These are phyloP conservation scores for Zosterops lateralis DNA, from an alignment of 2,113 vertebrate genomes.

Conservation along the genomic window DNA sequence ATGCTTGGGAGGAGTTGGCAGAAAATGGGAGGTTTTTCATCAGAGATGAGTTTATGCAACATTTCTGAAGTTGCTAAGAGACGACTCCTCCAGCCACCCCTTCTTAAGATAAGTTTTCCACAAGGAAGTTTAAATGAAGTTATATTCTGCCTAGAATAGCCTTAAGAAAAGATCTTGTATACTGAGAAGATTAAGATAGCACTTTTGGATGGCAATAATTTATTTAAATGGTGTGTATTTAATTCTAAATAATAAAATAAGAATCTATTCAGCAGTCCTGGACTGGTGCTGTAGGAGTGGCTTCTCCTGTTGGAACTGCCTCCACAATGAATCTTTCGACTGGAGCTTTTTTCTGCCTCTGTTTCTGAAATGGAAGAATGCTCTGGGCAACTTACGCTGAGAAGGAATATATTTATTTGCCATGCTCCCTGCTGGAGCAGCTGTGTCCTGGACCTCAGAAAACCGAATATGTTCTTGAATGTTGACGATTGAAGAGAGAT, in stretches of 20 bases:
- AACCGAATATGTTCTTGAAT: neutral
- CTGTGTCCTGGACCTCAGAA: neutral
- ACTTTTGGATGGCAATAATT: neutral
- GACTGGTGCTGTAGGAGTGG: neutral
- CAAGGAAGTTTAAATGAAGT: neutral
- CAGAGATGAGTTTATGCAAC: neutral
- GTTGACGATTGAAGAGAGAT: neutral
- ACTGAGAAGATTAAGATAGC: neutral
- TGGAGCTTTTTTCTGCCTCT: neutral
- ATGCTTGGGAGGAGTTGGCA: neutral
- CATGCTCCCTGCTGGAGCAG: neutral
- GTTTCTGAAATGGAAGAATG: neutral
- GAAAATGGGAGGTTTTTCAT: neutral
- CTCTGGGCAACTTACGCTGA: neutral
- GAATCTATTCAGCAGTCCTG: neutral
- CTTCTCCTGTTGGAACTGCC: neutral
- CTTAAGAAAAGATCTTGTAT: neutral
- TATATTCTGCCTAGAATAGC: neutral
- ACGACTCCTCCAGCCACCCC: neutral
- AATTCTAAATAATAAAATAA: neutral
- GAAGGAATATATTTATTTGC: neutral
- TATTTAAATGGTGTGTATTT: neutral
- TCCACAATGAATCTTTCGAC: neutral
- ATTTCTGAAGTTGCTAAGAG: neutral
- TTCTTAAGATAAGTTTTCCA: neutral